Base-by-base conservation (phyloP, 2,113 vertebrate species). In the Carlito syrichta region DNA sequence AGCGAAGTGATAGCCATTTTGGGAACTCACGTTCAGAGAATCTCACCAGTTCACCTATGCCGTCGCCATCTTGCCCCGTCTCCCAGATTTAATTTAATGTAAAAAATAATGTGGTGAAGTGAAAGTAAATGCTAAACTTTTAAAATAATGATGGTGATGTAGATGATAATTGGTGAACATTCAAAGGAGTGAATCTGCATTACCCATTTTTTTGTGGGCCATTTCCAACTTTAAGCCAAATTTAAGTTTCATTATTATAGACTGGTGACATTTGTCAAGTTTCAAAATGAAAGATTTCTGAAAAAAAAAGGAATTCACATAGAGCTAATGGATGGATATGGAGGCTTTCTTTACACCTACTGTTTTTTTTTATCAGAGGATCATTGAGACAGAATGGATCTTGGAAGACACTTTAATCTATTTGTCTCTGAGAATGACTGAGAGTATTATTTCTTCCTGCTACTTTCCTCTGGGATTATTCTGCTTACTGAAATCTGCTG, bases 401-500 rank as follows among this genome's bases (percentile, higher is more conserved):
- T 79, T 43, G 9, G 50, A 95, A 93, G 86, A 32, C 35, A 14
- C 17, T 73, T 82, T 78, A 62, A 83, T 96, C 20, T n/a, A 8
- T 38, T 97, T 69, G 20, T 94, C 89, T 94, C 85, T 54, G 52
- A 95, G 91, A 94, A 79, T 20, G 43, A 6, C 77, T 91, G 66
- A 71, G 40, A 90, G 78, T 50, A 92, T 79, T 87, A 69, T 91
- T 82, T 88, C 82, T 94, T 91, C 43, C 89, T 63, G 38, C 30
- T 50, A 82, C 32, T 68, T 81, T 90, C 89, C 91, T 91, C n/a
- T 96, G 89, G 69, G 83, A 96, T 96, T 73, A 83, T 40, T 83
- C n/a, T 82, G 73, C 86, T 97, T 96, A 73, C 78, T 86, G 85
- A 94, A 93, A 93, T 95, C 54, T 94, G 22, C 74, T 96, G n/a